These are phyloP conservation scores for Zaprionus gabonicus DNA, from an alignment of 1,140 invertebrate species.

Conservation along the genomic window DNA sequence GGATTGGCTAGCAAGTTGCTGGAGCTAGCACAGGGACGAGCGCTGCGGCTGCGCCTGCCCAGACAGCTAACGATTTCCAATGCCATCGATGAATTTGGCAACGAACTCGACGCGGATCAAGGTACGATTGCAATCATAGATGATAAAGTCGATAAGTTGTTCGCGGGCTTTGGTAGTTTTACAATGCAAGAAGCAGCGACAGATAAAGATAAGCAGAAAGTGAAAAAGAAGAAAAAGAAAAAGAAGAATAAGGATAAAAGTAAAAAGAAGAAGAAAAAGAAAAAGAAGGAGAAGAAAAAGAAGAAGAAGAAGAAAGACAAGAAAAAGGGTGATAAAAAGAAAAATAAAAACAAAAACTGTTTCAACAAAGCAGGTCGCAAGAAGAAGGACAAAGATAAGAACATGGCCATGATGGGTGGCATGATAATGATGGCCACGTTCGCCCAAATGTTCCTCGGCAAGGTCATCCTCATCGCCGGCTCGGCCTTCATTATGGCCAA, in stretches of 20 bases:
- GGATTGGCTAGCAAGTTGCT: constrained; percentile 55
- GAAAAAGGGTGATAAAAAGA: constrained; percentile 53
- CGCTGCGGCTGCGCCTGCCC: constrained; percentile 62
- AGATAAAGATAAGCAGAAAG: constrained; percentile 49
- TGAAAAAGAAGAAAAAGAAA: constrained; percentile 42
- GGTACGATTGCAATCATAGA: constrained; percentile 77
- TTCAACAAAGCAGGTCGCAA: constrained; percentile 83
- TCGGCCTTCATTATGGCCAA: constrained; percentile 89
- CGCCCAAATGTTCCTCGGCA: constrained; percentile 88
- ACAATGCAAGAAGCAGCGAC: constrained; percentile 42
- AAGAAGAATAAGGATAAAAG: constrained; percentile 54
- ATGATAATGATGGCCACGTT: constrained; percentile 88
- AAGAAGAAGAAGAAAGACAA: constrained; percentile 52
- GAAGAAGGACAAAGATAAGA: constrained; percentile 84
- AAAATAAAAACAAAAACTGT: constrained; percentile 71
- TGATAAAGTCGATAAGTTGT: constrained; percentile 78
- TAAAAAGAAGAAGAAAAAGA: constrained; percentile 51
- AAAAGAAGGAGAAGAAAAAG: constrained; percentile 48
- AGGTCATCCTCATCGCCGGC: constrained; percentile 88
- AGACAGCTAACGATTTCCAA: constrained; percentile 63
- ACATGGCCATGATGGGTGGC: constrained; percentile 87
- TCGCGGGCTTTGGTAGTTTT: constrained; percentile 65
- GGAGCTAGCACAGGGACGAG: constrained; percentile 61
- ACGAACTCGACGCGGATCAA: constrained; percentile 63
- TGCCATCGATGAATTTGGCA: constrained; percentile 71